Evolutionary conservation across 2,888 invertebrate species (phyloP).

Genomic region (Herminia tarsipennalis): DNA sequence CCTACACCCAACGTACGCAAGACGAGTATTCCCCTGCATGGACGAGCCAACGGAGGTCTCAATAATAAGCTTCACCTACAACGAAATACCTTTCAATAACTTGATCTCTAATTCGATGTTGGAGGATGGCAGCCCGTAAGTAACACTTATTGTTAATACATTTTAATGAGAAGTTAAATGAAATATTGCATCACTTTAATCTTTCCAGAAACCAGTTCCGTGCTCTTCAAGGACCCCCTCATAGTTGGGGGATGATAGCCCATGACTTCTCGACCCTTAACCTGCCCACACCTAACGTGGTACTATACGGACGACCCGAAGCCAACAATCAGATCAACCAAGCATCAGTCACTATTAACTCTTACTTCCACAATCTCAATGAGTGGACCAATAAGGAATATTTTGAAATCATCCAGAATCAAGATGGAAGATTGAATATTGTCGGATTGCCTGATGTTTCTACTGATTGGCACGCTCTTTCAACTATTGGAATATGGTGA

Average conservation of each 20-base stretch:
- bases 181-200: background rate
- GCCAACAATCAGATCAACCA: slow-evolving; percentile 54
- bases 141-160: slow-evolving; percentile 28
- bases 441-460: slow-evolving; percentile 69
- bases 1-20: slow-evolving; percentile 86
- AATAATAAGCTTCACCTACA: slow-evolving; percentile 68
- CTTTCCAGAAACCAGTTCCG: slow-evolving; percentile 55
- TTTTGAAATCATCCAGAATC: slow-evolving; percentile 59
- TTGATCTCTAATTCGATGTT: slow-evolving; percentile 59
- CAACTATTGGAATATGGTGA: slow-evolving; percentile 75
- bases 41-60: slow-evolving; percentile 85
- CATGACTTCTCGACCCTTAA: slow-evolving; percentile 64
- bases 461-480: slow-evolving; percentile 69
- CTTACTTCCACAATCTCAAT: slow-evolving; percentile 55
- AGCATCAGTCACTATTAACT: slow-evolving; percentile 63
- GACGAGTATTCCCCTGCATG: slow-evolving; percentile 89
- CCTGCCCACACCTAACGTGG: slow-evolving; percentile 57
- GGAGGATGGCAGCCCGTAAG: slow-evolving; percentile 61
- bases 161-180: too few species aligned
- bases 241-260: slow-evolving; percentile 71
- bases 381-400: slow-evolving; percentile 68
- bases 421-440: slow-evolving; percentile 62
- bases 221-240: slow-evolving; percentile 57
- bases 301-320: slow-evolving; percentile 56
- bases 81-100: slow-evolving; percentile 53